A percentile compares a stretch with the other conserved stretches of the same genome.
Conservation (phyloP, 2,888 invertebrate species). For the Mesoligia furuncula region DNA sequence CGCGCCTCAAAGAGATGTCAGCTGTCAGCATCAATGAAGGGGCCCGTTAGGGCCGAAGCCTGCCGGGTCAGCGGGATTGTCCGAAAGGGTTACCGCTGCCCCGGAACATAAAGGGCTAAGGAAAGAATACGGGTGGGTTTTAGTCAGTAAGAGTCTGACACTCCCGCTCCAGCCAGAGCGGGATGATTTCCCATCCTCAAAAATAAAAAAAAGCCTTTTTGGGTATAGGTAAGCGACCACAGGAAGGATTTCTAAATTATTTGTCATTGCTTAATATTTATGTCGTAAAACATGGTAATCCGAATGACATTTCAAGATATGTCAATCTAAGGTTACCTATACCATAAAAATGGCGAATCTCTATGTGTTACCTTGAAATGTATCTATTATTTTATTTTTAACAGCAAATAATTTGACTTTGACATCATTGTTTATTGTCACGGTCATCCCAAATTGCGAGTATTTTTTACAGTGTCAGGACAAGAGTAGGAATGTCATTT, state of each 20-base stretch:
- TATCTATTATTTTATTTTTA: slow-evolving; percentile 13
- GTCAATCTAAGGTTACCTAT: slow-evolving; percentile 23
- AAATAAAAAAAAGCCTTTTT: too few relatives aligned
- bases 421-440: not conserved
- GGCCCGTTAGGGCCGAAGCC: too few relatives aligned
- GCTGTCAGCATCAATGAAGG: too few relatives aligned
- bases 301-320: slow-evolving; percentile 24
- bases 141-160: too few relatives aligned
- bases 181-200: too few relatives aligned
- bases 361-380: slow-evolving; percentile 22
- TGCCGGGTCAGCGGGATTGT: too few relatives aligned
- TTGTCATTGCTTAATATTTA: slow-evolving; percentile 1
- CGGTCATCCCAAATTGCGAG: not conserved
- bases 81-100: too few relatives aligned
- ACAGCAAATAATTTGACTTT: not conserved
- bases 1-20: too few relatives aligned
- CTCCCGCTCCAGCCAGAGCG: too few relatives aligned
- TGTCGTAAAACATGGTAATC: slow-evolving; percentile 2
- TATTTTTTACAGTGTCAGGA: not conserved
- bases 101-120: too few relatives aligned
- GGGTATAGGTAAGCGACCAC: not conserved
- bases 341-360: slow-evolving; percentile 27
- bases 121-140: too few relatives aligned
- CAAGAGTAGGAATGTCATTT: not conserved
- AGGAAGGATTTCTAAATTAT: not conserved